Conservation (phyloP, 2,797 vertebrate species). For the Gallinago solitaria region DNA sequence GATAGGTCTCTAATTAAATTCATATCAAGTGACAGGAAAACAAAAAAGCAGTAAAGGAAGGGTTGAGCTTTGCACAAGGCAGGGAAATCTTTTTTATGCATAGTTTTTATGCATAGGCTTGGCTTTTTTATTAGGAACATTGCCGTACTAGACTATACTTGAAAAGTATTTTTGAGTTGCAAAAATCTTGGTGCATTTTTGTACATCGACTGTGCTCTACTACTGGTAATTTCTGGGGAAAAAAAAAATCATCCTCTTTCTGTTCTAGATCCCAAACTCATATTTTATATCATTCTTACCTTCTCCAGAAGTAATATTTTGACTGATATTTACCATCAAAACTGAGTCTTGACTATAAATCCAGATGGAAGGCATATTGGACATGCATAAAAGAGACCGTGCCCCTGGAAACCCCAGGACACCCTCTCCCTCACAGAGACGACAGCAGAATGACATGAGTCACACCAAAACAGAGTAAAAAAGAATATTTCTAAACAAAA, state of each 20-base stretch:
- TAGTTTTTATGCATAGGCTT: not conserved
- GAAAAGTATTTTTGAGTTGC: not conserved
- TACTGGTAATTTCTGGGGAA: not conserved
- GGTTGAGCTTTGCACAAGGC: not conserved
- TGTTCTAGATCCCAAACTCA: not conserved
- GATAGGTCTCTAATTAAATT: not conserved
- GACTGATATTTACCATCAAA: not conserved
- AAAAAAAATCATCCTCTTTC: not conserved
- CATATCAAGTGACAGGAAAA: not conserved
- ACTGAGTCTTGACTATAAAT: not conserved
- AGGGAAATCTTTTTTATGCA: not conserved
- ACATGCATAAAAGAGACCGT: not conserved
- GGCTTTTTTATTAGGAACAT: not conserved
- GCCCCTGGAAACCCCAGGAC: not conserved
- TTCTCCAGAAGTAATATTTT: not conserved
- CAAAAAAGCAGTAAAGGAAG: not conserved
- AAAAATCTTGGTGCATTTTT: not conserved
- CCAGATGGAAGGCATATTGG: not conserved
- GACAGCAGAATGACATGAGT: fast-evolving
- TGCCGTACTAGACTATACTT: not conserved
- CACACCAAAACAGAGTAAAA: not conserved
- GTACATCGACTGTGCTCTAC: not conserved
- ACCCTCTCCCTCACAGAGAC: not conserved
- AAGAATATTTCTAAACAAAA: not conserved
- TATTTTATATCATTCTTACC: not conserved